Base-by-base conservation (phyloP, 2,888 invertebrate genomes). In the Conops quadrifasciatus region DNA sequence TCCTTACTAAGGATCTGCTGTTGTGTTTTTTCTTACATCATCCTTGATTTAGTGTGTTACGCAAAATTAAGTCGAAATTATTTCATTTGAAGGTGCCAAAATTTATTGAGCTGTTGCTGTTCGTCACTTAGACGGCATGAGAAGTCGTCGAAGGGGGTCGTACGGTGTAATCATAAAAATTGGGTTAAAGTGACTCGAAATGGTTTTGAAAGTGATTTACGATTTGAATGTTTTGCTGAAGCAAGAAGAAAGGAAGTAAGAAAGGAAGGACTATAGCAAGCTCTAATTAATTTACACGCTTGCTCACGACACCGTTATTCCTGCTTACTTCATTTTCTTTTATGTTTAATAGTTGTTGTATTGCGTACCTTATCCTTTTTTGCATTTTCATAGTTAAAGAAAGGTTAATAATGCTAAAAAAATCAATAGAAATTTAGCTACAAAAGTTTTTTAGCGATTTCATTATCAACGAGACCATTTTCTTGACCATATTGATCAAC, bases 11-110 rank as follows among this genome's bases (percentile, higher is more conserved):
- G 36, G 36, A 36, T 36, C 4, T 36, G 5, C 9, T 36, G 36
- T 36, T 4, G 5, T 36, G 4, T 36, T 9, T 36, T 36, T 36
- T 36, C 36, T 36, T 36, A 36, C 36, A 36, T 15, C 49, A 60
- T 51, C 24, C 73, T 75, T 76, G 76, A 76, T 76, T 76, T 76
- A 76, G 75, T 76, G 75, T 74, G 75, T 74, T 76, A 72, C 76
- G 75, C 73, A 71, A 73, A 76, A 76, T 76, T 76, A 76, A 74
- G 71, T 70, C 16, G 13, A 43, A 58, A 58, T 67, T 62, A 62
- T 51, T 36, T 21, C 43, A 36, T 24, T 58, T 36, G 36, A 21
- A 68, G 62, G 60, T 62, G 62, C 60, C 62, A 21, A 51, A 60
- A 68, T 68, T 68, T 68, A 68, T 68, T 62, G 68, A 68, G 68